A percentile compares a stretch with the other conserved stretches of the same genome.
phyloP scores from a whole-genome alignment of 2,888 invertebrate species.

The Hirtodrosophila histrioides region DNA sequence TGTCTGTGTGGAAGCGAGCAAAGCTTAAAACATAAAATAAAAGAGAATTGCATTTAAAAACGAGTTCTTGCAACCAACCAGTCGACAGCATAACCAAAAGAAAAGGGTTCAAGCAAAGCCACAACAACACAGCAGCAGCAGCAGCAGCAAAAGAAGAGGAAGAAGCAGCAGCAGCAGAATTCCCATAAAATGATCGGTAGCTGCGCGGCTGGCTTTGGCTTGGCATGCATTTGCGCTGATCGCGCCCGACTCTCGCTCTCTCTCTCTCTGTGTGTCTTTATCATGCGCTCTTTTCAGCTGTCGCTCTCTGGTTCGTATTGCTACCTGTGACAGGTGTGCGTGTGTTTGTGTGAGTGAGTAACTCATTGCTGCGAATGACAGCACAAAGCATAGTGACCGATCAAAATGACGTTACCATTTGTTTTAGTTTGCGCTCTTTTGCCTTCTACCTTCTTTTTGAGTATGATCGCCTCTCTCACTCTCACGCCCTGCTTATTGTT shows the following conservation, averaged over 20 bases:
- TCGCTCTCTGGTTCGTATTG: slow-evolving; percentile 6
- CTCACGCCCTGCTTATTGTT: slow-evolving; percentile 25
- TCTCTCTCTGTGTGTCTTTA: slow-evolving; percentile 5
- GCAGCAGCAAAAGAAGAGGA: slow-evolving; percentile 26
- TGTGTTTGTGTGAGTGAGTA: slow-evolving; percentile 33
- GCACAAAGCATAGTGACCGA: slow-evolving; percentile 57
- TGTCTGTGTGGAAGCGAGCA: slow-evolving; percentile 39
- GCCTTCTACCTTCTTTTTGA: slow-evolving; percentile 17
- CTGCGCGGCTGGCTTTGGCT: slow-evolving; percentile 34
- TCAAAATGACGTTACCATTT: slow-evolving; percentile 59
- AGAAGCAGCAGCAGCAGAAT: slow-evolving; percentile 35
- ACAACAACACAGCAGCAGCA: slow-evolving; percentile 30
- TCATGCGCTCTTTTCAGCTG: slow-evolving; percentile 6
- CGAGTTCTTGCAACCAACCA: slow-evolving; percentile 70
- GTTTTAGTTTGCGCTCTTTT: slow-evolving; percentile 34
- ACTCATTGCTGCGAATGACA: slow-evolving; percentile 51
- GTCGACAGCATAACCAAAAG: slow-evolving; percentile 50
- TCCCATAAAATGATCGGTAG: slow-evolving; percentile 48
- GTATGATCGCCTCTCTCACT: not conserved
- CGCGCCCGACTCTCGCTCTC: slow-evolving; percentile 8
- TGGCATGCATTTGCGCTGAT: slow-evolving; percentile 27
- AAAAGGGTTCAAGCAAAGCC: slow-evolving; percentile 58
- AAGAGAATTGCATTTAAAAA: slow-evolving; percentile 69
- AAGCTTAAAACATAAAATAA: slow-evolving; percentile 29
- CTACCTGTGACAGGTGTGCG: slow-evolving; percentile 73